These are phyloP conservation scores for Pandemis corylana DNA, from an alignment of 2,888 invertebrate species.

Conservation along the genomic window DNA sequence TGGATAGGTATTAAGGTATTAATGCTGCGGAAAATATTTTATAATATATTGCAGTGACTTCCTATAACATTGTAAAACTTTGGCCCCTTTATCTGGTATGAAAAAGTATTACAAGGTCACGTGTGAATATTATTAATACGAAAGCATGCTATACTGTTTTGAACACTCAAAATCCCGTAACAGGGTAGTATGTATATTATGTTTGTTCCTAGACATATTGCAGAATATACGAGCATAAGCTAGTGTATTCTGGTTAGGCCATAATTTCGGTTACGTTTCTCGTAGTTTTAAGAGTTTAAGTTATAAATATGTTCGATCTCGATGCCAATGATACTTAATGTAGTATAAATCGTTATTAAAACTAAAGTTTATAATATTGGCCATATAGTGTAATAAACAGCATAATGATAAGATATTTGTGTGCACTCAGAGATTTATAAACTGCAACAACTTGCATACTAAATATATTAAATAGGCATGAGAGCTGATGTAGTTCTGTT, in stretches of 20 bases:
- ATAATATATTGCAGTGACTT: not conserved
- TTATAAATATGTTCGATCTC: slow-evolving; percentile 34
- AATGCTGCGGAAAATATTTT: not conserved
- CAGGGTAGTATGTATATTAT: slow-evolving; percentile 2
- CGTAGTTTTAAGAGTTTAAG: slow-evolving; percentile 23
- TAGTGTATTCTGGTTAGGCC: slow-evolving; percentile 1
- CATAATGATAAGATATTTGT: not conserved
- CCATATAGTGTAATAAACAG: slow-evolving; percentile 20
- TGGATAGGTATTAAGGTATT: not conserved
- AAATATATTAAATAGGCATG: not conserved
- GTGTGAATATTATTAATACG: not conserved
- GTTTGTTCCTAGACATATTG: slow-evolving; percentile 3
- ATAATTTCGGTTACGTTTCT: slow-evolving; percentile 15
- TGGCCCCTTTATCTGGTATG: too few relatives aligned
- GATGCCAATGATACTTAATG: slow-evolving; percentile 26
- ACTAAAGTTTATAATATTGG: slow-evolving; percentile 21
- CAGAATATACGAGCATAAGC: not conserved
- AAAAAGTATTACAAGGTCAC: not conserved
- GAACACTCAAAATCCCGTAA: not conserved
- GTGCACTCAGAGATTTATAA: not conserved
- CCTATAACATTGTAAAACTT: too few relatives aligned
- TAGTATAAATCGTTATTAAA: slow-evolving; percentile 7
- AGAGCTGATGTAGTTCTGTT: too few relatives aligned
- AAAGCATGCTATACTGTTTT: not conserved
- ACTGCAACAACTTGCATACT: not conserved